Evolutionary conservation across 2,797 vertebrate genomes (phyloP).

Genomic region (Microcaecilia unicolor): DNA sequence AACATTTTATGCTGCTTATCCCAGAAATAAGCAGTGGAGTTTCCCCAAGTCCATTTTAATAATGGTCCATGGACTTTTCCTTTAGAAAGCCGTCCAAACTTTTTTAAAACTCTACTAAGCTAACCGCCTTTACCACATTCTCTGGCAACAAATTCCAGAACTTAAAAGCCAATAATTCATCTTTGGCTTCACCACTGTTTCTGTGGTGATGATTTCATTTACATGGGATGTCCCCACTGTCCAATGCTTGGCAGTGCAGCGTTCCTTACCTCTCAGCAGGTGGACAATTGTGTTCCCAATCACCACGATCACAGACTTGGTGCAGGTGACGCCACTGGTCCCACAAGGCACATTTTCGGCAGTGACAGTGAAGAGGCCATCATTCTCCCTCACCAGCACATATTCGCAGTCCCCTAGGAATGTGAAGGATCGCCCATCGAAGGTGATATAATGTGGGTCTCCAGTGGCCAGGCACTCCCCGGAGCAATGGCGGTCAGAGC

Average conservation of each 20-base stretch:
- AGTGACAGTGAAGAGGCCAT: conserved; percentile 63
- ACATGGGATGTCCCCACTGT: too few species aligned
- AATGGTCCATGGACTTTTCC: too few species aligned
- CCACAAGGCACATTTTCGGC: conserved; percentile 84
- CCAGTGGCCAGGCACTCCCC: conserved; percentile 80
- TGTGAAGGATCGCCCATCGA: conserved; percentile 74
- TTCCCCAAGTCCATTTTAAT: too few species aligned
- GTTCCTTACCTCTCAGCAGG: conserved; percentile 72
- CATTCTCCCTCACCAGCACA: conserved; percentile 60
- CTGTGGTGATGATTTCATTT: fast-evolving
- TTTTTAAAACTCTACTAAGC: too few species aligned
- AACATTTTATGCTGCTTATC: too few species aligned
- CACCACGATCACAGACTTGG: conserved; percentile 73
- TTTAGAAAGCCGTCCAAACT: too few species aligned
- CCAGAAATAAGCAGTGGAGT: too few species aligned
- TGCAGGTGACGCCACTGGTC: conserved; percentile 75
- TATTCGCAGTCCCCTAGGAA: conserved; percentile 88
- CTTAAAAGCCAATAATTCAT: too few species aligned
- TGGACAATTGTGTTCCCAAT: conserved; percentile 70
- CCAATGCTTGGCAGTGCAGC: neutral
- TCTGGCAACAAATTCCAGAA: too few species aligned
- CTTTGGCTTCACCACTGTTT: too few species aligned
- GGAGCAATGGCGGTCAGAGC: conserved; percentile 47
- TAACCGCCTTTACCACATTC: too few species aligned
- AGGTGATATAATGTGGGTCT: conserved; percentile 84